Evolutionary conservation across 2,888 invertebrate species (phyloP).

Genomic region (Cremastinae sp.): DNA sequence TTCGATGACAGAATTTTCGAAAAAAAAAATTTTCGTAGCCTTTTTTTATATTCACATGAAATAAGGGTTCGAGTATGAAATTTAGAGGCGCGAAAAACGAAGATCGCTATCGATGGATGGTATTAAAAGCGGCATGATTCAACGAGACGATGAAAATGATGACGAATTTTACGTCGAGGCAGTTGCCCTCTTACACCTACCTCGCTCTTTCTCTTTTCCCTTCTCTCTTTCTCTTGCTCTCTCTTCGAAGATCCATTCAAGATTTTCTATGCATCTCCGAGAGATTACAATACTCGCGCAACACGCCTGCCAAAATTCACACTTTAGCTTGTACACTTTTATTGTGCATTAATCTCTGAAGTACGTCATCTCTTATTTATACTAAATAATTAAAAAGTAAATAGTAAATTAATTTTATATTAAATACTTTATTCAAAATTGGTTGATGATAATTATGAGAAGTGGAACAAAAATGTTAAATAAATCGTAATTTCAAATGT

Average conservation of each 20-base stretch:
- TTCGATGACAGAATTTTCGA: too few relatives aligned
- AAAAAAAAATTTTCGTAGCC: background rate
- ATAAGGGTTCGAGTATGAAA: constrained; percentile 18
- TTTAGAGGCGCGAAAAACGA: constrained; percentile 27
- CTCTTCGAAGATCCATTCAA: constrained; percentile 43
- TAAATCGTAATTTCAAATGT: too few relatives aligned
- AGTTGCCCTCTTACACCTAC: constrained; percentile 27
- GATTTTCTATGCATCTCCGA: constrained; percentile 41
- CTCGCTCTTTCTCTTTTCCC: constrained; percentile 9
- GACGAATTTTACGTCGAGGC: constrained; percentile 27
- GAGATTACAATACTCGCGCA: constrained; percentile 48
- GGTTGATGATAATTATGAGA: too few relatives aligned
- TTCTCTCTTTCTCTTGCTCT: constrained; percentile 14
- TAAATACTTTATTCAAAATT: too few relatives aligned
- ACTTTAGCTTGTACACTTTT: constrained; percentile 20
- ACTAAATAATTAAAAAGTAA: too few relatives aligned
- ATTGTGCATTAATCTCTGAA: background rate
- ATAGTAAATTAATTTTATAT: too few relatives aligned
- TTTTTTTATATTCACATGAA: constrained; percentile 10
- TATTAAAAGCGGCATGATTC: constrained; percentile 55
- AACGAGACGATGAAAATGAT: constrained; percentile 26
- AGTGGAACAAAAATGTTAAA: too few relatives aligned
- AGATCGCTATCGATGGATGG: constrained; percentile 37
- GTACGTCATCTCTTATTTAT: constrained; percentile 1
- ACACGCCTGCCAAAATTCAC: constrained; percentile 48